These are phyloP conservation scores for Eretmochelys imbricata DNA, from an alignment of 2,113 vertebrate genomes.

Conservation along the genomic window DNA sequence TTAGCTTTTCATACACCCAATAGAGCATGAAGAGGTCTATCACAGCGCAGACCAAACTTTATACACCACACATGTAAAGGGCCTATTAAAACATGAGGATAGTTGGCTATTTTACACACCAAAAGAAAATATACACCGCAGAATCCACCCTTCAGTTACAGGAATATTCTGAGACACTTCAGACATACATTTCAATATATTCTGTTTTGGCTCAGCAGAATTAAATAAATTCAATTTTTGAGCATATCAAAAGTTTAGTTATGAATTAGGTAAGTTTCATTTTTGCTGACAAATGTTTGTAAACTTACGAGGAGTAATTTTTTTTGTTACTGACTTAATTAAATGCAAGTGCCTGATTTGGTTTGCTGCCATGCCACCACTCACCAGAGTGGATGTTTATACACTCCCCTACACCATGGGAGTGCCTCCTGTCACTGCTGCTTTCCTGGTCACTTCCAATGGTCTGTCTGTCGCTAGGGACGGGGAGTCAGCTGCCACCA, in stretches of 20 bases:
- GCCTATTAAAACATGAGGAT: background rate
- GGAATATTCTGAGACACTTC: background rate
- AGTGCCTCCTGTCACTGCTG: background rate
- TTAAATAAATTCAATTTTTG: background rate
- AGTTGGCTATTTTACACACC: background rate
- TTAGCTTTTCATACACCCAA: background rate
- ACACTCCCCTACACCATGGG: background rate
- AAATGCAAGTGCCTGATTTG: background rate
- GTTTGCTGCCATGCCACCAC: background rate
- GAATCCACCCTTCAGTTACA: background rate
- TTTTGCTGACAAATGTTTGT: background rate
- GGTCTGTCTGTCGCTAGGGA: background rate
- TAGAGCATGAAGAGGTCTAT: background rate
- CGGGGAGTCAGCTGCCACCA: background rate
- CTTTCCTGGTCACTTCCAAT: background rate
- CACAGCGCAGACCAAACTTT: background rate
- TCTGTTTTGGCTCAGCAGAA: background rate
- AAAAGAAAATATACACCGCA: background rate
- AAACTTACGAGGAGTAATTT: background rate
- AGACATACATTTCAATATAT: background rate
- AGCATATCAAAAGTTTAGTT: background rate
- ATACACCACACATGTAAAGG: fast-evolving
- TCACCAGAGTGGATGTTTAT: background rate
- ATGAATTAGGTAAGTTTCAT: background rate
- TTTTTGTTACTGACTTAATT: background rate